Conservation (phyloP, 2,888 invertebrate species). For the Andricus quercusramuli region DNA sequence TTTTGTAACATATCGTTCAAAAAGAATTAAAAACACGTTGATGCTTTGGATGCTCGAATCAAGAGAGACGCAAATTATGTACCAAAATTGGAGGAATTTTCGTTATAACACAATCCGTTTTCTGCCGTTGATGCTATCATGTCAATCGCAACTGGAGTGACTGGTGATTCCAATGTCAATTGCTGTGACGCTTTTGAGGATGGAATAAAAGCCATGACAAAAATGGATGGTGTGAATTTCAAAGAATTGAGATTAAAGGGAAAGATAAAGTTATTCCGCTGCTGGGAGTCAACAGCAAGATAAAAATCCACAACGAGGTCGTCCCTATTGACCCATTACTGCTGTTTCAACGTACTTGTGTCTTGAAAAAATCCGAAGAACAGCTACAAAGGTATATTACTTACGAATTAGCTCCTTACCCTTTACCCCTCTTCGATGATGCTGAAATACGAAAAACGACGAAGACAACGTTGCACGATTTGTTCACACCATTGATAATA, state of each 20-base stretch:
- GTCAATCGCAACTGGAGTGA: not conserved
- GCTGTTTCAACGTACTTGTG: too few relatives aligned
- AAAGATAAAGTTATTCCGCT: not conserved
- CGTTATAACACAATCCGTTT: not conserved
- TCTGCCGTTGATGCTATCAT: not conserved
- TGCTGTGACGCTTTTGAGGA: not conserved
- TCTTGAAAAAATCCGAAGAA: too few relatives aligned
- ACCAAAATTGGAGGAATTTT: not conserved
- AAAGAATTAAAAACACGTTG: not conserved
- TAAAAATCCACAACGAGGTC: not conserved
- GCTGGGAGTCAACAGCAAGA: not conserved
- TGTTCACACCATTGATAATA: not conserved
- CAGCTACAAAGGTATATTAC: too few relatives aligned
- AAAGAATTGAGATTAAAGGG: not conserved
- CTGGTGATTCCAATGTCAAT: not conserved
- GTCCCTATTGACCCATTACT: not conserved
- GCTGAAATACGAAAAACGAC: not conserved
- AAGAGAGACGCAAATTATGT: not conserved
- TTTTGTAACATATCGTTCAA: not conserved
- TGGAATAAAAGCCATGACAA: not conserved
- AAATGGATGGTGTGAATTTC: not conserved
- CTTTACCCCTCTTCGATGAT: slow-evolving; percentile 53
- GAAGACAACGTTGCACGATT: not conserved
- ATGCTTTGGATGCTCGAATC: not conserved
- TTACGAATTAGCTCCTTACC: slow-evolving; percentile 52